Percentiles rank a stretch among this genome's conserved stretches.
phyloP scores from a whole-genome alignment of 1,140 invertebrate genomes.

The Drosophila athabasca region DNA sequence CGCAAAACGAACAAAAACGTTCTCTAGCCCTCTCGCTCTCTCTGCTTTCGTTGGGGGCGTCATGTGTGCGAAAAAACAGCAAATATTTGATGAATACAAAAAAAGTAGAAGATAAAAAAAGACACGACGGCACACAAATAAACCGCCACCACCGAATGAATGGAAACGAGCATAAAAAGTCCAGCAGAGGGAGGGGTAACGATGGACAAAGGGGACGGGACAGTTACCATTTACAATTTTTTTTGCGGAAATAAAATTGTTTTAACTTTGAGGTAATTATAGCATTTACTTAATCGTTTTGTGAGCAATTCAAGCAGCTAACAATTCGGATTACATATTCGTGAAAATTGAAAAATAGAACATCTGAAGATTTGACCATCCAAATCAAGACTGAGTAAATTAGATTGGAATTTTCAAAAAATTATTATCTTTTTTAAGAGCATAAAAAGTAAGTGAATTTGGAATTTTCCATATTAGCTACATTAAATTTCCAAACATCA shows the following conservation, averaged over 20 bases:
- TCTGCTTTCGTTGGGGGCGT: slow-evolving; percentile 49
- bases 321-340: too few species aligned
- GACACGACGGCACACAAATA: slow-evolving; percentile 59
- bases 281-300: too few species aligned
- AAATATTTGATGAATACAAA: slow-evolving; percentile 60
- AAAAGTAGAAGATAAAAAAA: slow-evolving; percentile 62
- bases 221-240: slow-evolving; percentile 33
- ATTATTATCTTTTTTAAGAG: too few species aligned
- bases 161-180: slow-evolving; percentile 67
- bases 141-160: slow-evolving; percentile 72
- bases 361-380: too few species aligned
- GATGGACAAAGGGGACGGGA: slow-evolving; percentile 26
- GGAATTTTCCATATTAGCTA: too few species aligned
- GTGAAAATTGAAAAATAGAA: too few species aligned
- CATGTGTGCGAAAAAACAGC: slow-evolving; percentile 67
- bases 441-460: too few species aligned
- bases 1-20: slow-evolving; percentile 37
- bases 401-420: too few species aligned
- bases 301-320: too few species aligned
- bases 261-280: not conserved
- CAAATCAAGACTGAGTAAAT: too few species aligned
- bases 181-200: slow-evolving; percentile 34
- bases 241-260: slow-evolving; percentile 26
- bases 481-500: too few species aligned
- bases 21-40: slow-evolving; percentile 22